Conservation (phyloP, 2,797 vertebrate genomes). For the Danio aesculapii region DNA sequence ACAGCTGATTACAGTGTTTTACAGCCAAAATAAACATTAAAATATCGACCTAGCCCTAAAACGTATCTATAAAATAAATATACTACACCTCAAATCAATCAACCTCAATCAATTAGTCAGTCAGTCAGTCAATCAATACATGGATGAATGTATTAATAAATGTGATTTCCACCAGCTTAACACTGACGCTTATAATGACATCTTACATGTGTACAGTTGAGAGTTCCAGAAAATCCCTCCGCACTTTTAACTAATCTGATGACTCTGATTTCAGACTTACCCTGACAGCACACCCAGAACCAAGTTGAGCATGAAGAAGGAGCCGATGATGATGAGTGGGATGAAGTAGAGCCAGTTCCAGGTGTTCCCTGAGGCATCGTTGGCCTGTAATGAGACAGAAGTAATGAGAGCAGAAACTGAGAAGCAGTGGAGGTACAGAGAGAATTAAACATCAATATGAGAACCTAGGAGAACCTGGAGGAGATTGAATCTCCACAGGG, state of each 20-base stretch:
- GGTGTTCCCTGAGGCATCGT: conserved; percentile 92
- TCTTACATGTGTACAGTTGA: background rate
- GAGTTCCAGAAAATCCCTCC: background rate
- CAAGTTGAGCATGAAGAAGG: conserved; percentile 99
- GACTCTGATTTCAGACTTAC: conserved; percentile 70
- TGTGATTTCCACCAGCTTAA: no score
- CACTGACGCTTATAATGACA: no score
- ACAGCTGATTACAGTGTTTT: no score
- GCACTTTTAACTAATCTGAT: background rate
- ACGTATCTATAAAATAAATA: no score
- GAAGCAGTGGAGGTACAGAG: conserved; percentile 24
- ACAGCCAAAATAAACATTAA: no score
- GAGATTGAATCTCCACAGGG: conserved; percentile 2
- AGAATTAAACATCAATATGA: conserved; percentile 18
- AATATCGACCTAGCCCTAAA: no score
- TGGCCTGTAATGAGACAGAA: conserved; percentile 78
- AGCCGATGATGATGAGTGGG: conserved; percentile 97
- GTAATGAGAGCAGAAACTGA: conserved; percentile 14
- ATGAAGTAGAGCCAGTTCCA: conserved; percentile 99
- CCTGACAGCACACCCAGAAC: conserved; percentile 92
- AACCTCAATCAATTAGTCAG: no score
- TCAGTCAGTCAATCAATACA: no score
- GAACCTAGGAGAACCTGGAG: conserved; percentile 5
- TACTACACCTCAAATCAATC: no score
- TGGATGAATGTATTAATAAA: no score